Evolutionary conservation across 2,797 vertebrate species (phyloP).

Genomic region (Carduelis carduelis): DNA sequence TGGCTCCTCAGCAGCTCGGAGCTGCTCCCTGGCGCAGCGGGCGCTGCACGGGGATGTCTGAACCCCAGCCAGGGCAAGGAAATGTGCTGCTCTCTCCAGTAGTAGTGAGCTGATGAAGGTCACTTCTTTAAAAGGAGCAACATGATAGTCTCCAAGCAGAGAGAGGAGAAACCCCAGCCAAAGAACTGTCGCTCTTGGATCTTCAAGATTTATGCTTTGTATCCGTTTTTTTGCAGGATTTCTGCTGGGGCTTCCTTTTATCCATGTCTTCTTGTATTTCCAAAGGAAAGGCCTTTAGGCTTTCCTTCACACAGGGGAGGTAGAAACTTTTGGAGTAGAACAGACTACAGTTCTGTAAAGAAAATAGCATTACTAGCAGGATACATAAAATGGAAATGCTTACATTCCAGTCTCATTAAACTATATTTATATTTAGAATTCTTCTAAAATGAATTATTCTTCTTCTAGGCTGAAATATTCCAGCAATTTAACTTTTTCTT

Average conservation of each 20-base stretch:
- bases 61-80: background rate
- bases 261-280: conserved; percentile 83
- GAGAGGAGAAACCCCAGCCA: background rate
- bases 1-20: background rate
- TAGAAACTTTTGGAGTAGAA: conserved; percentile 91
- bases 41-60: background rate
- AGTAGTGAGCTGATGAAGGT: conserved; percentile 16
- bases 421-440: background rate
- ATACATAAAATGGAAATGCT: background rate
- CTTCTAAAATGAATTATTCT: background rate
- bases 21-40: background rate
- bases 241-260: conserved; percentile 73
- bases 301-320: conserved; percentile 81
- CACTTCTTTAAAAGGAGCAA: conserved; percentile 39
- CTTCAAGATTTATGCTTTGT: background rate
- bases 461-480: background rate
- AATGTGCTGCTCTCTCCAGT: background rate
- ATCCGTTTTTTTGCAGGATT: background rate
- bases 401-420: background rate
- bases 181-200: background rate
- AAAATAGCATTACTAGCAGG: background rate
- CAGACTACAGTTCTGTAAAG: conserved; percentile 86
- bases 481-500: background rate
- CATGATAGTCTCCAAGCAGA: background rate
- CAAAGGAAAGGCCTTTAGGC: conserved; percentile 83